Evolutionary conservation across 2,797 vertebrate species (phyloP), one percentile per base, ranked within the genome.

Genomic region (Acanthornis magna): DNA sequence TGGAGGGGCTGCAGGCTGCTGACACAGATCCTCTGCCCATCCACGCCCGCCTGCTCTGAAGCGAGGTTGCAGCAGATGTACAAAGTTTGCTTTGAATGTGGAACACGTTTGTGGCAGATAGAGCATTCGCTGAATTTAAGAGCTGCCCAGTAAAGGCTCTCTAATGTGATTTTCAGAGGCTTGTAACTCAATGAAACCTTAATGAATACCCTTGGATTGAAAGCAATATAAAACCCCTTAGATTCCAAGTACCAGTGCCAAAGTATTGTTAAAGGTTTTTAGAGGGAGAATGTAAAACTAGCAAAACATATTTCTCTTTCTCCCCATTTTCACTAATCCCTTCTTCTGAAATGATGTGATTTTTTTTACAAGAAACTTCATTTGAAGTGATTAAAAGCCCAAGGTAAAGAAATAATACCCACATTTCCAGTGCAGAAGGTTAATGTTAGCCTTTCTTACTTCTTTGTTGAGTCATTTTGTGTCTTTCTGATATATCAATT

Each of bases 151-250:
- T 68, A 78, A 95, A 95, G 54, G 47, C 36, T 38, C 14, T 86
- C 54, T 89, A 89, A 91, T 89, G 82, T 93, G 79, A 86, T 78
- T 94, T 96, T 94, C 95, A 95, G 79, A 91, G 65, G 48, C 65
- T 95, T 91, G 65, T 89, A 88, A 70, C 88, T 94, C 85, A 89
- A 57, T 88, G 79, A 88, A 95, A 93, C 68, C 58, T 91, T 88
- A 89, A 95, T 83, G 72, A 91, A 88, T 85, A 91, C 77, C 66
- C 73, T 86, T 70, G 80, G 83, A 95, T 80, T 81, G 83, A 87
- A 95, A 91, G 62, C 58, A 70, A 17, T 86, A 90, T 77, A 91
- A 91, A 92, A 68, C 38, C 53, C 75, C 75, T 80, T 48, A 50
- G 51, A 81, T 75, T 84, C 54, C 34, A 27, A 62, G 65, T 76